Percentiles rank a stretch among this genome's conserved stretches.
These are phyloP conservation scores for Rhabditoides inermis DNA, from an alignment of 2,888 invertebrate species.

Conservation along the genomic window DNA sequence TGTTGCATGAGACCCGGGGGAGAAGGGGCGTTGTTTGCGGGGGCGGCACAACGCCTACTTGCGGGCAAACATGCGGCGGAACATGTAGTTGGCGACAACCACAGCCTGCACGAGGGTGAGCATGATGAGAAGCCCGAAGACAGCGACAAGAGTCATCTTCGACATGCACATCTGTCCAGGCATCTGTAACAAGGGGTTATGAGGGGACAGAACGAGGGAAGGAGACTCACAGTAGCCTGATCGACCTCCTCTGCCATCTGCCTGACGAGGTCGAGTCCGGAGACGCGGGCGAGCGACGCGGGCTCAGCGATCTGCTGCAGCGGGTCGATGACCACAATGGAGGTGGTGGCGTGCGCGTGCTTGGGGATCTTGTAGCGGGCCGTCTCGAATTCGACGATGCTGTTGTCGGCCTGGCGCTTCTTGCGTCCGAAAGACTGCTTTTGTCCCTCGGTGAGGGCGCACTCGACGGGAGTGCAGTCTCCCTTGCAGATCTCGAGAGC, in stretches of 20 bases:
- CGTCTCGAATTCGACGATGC: constrained; percentile 42
- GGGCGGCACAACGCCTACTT: no score
- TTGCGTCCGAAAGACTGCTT: constrained; percentile 48
- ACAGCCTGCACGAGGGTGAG: constrained; percentile 41
- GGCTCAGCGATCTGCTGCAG: constrained; percentile 47
- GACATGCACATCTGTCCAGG: constrained; percentile 39
- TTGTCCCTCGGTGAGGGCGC: constrained; percentile 39
- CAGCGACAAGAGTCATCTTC: constrained; percentile 32
- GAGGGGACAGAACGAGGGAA: constrained; percentile 1
- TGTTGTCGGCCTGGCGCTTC: constrained; percentile 41
- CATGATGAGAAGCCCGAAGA: constrained; percentile 39
- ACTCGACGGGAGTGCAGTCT: constrained; percentile 44
- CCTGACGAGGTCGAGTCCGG: constrained; percentile 22
- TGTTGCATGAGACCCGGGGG: no score
- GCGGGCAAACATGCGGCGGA: no score
- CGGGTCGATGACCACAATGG: constrained; percentile 49
- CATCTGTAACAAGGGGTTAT: not conserved
- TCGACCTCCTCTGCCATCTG: constrained; percentile 24
- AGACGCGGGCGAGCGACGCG: constrained; percentile 26
- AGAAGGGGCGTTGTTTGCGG: no score
- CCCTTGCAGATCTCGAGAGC: constrained; percentile 51
- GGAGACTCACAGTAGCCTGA: not conserved
- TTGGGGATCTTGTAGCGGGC: constrained; percentile 47
- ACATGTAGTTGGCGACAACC: constrained; percentile 37
- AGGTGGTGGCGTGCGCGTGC: constrained; percentile 44